phyloP scores from a whole-genome alignment of 2,797 vertebrate species.

The Gadopsis bispinosus region DNA sequence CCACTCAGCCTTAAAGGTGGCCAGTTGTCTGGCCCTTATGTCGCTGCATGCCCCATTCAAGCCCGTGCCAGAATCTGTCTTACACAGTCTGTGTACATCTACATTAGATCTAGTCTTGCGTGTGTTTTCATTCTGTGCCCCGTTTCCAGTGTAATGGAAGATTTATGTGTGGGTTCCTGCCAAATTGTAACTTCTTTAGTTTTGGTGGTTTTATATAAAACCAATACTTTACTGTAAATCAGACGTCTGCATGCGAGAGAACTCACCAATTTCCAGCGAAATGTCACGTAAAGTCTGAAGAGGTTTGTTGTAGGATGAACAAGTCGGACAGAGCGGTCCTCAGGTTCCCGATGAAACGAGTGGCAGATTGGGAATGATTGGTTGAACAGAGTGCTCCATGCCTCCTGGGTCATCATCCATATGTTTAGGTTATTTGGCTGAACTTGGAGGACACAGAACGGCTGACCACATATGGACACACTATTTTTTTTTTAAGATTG shows the following conservation, averaged over 20 bases:
- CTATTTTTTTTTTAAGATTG: conserved; percentile 40
- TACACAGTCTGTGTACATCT: conserved; percentile 36
- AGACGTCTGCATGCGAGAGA: conserved; percentile 1
- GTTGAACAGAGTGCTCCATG: conserved; percentile 61
- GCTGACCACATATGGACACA: conserved; percentile 61
- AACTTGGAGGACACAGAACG: conserved; percentile 39
- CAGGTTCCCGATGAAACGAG: conserved; percentile 56
- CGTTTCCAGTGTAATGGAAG: conserved; percentile 11
- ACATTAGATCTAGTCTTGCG: conserved; percentile 31
- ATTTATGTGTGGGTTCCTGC: conserved; percentile 31
- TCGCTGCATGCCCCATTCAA: conserved; percentile 55
- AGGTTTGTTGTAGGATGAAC: conserved; percentile 20
- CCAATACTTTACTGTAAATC: conserved; percentile 2
- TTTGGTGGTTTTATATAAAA: conserved; percentile 36
- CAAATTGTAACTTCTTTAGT: conserved; percentile 21
- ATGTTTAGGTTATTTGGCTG: conserved; percentile 71
- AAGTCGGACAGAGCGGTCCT: conserved; percentile 41
- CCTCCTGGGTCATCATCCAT: conserved; percentile 75
- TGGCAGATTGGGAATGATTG: conserved; percentile 76
- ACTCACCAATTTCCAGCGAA: conserved; percentile 1
- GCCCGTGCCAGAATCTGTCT: conserved; percentile 52
- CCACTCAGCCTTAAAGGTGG: conserved; percentile 79
- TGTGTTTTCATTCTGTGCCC: conserved; percentile 37
- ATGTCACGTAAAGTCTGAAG: conserved; percentile 4
- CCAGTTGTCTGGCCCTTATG: conserved; percentile 79